Base-by-base conservation (phyloP, 37 sponge, comb jelly and placozoan species). In the Spongilla lacustris region DNA sequence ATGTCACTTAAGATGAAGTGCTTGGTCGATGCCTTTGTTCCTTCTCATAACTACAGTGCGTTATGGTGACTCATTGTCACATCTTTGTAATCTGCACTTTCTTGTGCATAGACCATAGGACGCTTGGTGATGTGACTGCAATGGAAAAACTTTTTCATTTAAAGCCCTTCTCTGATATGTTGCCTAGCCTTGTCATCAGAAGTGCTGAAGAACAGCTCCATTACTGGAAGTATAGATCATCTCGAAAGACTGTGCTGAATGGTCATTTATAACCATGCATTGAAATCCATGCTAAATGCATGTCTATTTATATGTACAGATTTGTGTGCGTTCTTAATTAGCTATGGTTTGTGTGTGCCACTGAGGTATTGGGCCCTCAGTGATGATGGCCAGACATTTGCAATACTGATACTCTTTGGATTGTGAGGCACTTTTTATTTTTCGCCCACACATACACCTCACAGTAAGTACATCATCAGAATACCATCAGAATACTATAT, bases 221-320 rank as follows among this genome's bases (percentile, higher is more conserved):
- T 17, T 58, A 58, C 58, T 58, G 58, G 58, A 6, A 58, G 21
- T 17, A 58, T 58, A 58, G 58, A 58, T 13, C 14, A 14, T 58
- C 58, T 58, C 58, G 19, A 58, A 58, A 58, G 58, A 58, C 19
- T 1, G 1, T 17, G 1, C 58, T 14, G 19, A 58, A 10, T 17
- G 19, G 21, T 79, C 28, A 69, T 83, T 76, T 38, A 85, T 85
- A 77, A 41, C 6, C 6, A 6, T 41, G 41, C 41, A n/a, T n/a
- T n/a, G n/a, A n/a, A n/a, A n/a, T n/a, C n/a, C n/a, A n/a, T 41
- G 41, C 6, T 3, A 41, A 41, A 41, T 41, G 3, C 41, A 9
- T 41, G 6, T 41, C 41, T 41, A 41, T 41, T 6, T 41, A 41
- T 9, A 41, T 41, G 3, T 6, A 41, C 41, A 41, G 6, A 3